Evolutionary conservation across 2,113 vertebrate genomes (phyloP).

Genomic region (Rhinoptilus africanus): DNA sequence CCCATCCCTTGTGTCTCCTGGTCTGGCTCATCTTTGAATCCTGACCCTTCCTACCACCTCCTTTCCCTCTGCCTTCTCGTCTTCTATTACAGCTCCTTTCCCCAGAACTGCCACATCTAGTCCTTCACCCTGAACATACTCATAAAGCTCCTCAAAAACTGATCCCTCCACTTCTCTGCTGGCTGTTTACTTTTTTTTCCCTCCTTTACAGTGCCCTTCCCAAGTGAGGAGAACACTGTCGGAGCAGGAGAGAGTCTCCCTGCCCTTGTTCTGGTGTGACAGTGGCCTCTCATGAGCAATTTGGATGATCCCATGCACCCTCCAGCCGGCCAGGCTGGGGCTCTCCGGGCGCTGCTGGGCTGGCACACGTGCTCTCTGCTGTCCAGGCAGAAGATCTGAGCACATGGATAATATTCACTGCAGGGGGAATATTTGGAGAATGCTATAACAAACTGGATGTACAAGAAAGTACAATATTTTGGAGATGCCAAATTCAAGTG

Average conservation of each 20-base stretch:
- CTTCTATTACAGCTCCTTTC: neutral
- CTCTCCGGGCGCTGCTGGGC: neutral
- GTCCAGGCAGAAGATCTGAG: neutral
- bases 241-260: neutral
- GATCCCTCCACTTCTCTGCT: neutral
- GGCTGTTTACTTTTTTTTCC: neutral
- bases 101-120: neutral
- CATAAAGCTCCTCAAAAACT: neutral
- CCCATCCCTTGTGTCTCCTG: neutral
- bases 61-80: neutral
- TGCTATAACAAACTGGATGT: neutral
- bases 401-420: neutral
- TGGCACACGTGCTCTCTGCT: neutral
- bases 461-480: neutral
- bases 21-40: neutral
- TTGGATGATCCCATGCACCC: neutral
- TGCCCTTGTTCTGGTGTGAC: neutral
- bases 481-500: neutral
- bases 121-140: neutral
- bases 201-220: neutral
- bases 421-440: neutral
- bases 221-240: neutral
- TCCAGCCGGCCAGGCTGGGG: fast-evolving
- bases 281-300: neutral
- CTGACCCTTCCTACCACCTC: neutral